phyloP scores from a whole-genome alignment of 1,140 invertebrate species.

The Rhynchophorus ferrugineus region DNA sequence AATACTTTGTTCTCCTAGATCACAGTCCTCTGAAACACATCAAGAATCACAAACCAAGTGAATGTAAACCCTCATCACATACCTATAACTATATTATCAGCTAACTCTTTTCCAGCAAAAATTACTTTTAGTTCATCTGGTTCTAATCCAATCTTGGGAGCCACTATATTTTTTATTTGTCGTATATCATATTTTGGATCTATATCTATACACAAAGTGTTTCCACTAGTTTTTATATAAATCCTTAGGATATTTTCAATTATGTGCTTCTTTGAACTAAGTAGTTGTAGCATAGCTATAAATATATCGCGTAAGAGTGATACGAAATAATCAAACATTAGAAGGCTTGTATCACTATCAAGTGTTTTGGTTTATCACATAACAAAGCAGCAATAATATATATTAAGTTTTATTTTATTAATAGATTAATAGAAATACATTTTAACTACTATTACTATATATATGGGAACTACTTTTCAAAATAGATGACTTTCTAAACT shows the following conservation, averaged over 20 bases:
- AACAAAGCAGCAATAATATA: no score
- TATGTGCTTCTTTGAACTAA: constrained; percentile 53
- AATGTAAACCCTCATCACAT: constrained; percentile 19
- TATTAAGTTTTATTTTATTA: no score
- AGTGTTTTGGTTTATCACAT: no score
- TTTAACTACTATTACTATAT: no score
- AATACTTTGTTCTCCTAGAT: constrained; percentile 74
- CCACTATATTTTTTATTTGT: constrained; percentile 66
- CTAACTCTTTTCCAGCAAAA: constrained; percentile 76
- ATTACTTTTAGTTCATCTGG: constrained; percentile 74
- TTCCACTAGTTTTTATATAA: constrained; percentile 64
- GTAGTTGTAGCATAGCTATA: constrained; percentile 53
- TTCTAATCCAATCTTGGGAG: constrained; percentile 57
- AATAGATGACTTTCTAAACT: no score
- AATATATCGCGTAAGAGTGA: constrained; percentile 42
- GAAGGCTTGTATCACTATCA: no score
- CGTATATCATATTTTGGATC: constrained; percentile 70
- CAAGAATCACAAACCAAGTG: neutral
- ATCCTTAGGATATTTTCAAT: constrained; percentile 58
- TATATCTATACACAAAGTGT: constrained; percentile 58
- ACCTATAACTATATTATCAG: constrained; percentile 65
- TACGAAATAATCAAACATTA: constrained; percentile 21
- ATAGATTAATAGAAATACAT: no score
- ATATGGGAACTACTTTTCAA: no score
- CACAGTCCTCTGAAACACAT: constrained; percentile 61